Base-by-base conservation (phyloP, 2,888 invertebrate species). In the Dolichopus griseipennis region DNA sequence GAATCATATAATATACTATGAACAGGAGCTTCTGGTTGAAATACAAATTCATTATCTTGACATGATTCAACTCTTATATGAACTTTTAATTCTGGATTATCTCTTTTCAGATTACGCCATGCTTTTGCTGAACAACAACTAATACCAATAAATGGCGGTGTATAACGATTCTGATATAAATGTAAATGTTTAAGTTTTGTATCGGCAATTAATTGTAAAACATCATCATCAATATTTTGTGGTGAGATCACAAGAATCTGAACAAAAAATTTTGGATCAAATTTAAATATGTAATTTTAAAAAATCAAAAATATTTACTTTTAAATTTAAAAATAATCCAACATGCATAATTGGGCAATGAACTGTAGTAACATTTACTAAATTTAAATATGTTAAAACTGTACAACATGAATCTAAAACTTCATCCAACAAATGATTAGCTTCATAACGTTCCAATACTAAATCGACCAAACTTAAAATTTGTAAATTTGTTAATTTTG, bases 221-320 rank as follows among this genome's bases (percentile, higher is more conserved):
- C 83, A 76, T 91, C 90, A 70, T 90, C 88, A 64, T 89, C 88
- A 65, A 93, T 81, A 78, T 90, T 91, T 81, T 91, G 90, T 4
- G 90, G 90, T 72, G 89, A 88, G 68, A 89, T 85, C 7, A 85
- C 83, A 66, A 89, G 77, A 71, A 85, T 83, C 88, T 89, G n/a
- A n/a, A n/a, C n/a, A n/a, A n/a, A n/a, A n/a, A n/a, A n/a, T n/a
- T n/a, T n/a, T n/a, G n/a, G n/a, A n/a, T n/a, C n/a, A n/a, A n/a
- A 73, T 15, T 71, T 73, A 67, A 18, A 4, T 4, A 27, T 4
- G 5, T 27, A 27, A 22, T 3, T 4, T 27, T 20, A 12, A 20
- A 27, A 27, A 5, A 18, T 2, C 9, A 22, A 2, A 7, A 15
- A 62, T 37, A 21, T 22, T 72, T 67, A 87, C 89, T 75, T 85